These are phyloP conservation scores for Sapajus apella DNA, from an alignment of 2,113 vertebrate species.

Conservation along the genomic window DNA sequence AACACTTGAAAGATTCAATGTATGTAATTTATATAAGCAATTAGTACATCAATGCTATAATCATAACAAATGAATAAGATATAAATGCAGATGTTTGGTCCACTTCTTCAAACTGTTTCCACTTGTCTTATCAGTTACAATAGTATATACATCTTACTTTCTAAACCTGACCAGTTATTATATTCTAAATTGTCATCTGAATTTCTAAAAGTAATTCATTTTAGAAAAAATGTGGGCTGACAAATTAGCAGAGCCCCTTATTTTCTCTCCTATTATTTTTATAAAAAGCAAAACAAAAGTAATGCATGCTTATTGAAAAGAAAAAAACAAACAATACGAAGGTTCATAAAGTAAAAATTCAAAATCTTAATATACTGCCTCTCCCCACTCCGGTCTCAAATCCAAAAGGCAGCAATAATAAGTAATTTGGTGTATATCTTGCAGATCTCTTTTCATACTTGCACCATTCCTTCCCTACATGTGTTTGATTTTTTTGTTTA, in stretches of 20 bases:
- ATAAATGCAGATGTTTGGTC: constrained; percentile 21
- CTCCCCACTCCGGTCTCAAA: not conserved
- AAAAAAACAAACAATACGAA: not conserved
- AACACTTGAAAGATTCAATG: not conserved
- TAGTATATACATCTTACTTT: not conserved
- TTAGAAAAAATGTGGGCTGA: not conserved
- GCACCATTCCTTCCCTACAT: not conserved
- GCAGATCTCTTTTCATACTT: not conserved
- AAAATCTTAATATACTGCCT: not conserved
- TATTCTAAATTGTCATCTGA: constrained; percentile 24
- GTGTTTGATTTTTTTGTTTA: constrained; percentile 6
- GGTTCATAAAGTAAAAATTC: not conserved
- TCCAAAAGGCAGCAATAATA: not conserved
- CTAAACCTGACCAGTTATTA: not conserved
- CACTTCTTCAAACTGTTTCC: not conserved
- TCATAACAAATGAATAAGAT: not conserved
- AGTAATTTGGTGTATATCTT: not conserved
- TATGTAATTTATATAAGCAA: not conserved
- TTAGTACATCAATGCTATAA: not conserved
- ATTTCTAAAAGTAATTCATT: constrained; percentile 32
- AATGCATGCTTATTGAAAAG: not conserved
- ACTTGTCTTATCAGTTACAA: not conserved
- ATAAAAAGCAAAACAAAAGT: not conserved
- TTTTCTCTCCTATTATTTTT: not conserved
- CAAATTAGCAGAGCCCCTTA: not conserved